Conservation (phyloP, 2,113 vertebrate genomes). For the Toxostoma redivivum region DNA sequence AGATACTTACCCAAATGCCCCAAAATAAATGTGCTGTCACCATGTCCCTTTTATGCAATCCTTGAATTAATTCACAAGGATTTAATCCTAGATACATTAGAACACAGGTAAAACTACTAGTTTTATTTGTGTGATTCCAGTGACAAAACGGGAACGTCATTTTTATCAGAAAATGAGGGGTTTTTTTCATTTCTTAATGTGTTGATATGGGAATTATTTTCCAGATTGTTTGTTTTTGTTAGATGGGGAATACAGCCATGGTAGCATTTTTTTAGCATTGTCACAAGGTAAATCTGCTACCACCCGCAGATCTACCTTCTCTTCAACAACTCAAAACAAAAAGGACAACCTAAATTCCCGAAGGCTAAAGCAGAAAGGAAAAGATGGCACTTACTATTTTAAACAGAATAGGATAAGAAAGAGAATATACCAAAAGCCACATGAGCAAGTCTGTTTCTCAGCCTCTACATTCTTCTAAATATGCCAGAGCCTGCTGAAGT, state of each 20-base stretch:
- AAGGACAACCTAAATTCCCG: neutral
- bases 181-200: neutral
- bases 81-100: neutral
- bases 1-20: neutral
- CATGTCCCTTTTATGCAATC: neutral
- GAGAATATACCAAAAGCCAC: neutral
- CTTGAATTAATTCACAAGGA: neutral
- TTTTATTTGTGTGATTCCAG: neutral
- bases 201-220: neutral
- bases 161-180: neutral
- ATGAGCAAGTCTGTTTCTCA: neutral
- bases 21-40: neutral
- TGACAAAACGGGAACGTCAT: neutral
- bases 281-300: neutral
- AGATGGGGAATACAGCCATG: neutral
- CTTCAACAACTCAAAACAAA: neutral
- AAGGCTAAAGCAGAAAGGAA: neutral
- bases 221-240: neutral
- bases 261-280: neutral
- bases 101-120: neutral
- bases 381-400: neutral
- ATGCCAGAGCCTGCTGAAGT: neutral
- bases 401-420: neutral
- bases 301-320: neutral
- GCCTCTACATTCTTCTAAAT: neutral